These are phyloP conservation scores for Rambutsinella grinnellia DNA, from an alignment of 2,888 invertebrate species.

Conservation along the genomic window DNA sequence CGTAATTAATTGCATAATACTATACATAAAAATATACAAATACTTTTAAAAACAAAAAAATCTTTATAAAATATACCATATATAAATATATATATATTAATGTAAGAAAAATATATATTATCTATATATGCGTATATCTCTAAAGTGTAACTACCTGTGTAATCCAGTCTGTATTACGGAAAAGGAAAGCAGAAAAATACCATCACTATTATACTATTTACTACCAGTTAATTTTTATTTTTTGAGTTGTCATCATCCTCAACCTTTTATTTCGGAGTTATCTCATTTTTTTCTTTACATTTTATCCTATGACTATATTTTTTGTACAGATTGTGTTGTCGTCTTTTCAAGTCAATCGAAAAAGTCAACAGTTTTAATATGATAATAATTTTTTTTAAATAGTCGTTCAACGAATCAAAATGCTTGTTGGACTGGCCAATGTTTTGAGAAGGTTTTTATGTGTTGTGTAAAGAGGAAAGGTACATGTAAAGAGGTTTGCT, in stretches of 20 bases:
- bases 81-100: not conserved
- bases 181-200: conserved; percentile 22
- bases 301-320: not conserved
- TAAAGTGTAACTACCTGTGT: conserved; percentile 42
- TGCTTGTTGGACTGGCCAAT: not conserved
- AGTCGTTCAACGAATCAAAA: conserved; percentile 24
- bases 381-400: conserved; percentile 49
- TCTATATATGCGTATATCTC: conserved; percentile 24
- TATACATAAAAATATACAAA: not conserved
- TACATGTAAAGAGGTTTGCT: too few species aligned
- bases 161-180: conserved; percentile 52
- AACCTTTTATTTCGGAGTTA: too few species aligned
- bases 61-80: not conserved
- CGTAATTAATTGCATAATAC: not conserved
- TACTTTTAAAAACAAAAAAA: conserved; percentile 33
- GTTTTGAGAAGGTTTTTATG: not conserved
- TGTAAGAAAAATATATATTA: conserved; percentile 42
- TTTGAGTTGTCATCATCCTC: conserved; percentile 35
- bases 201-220: conserved; percentile 46
- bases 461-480: too few species aligned
- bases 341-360: not conserved
- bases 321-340: not conserved
- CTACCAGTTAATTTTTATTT: conserved; percentile 41
- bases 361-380: not conserved
- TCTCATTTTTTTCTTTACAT: conserved; percentile 44